A percentile compares a stretch with the other conserved stretches of the same genome.
Conservation (phyloP, 92 coral and sea anemone species). For the Paramuricea clavata region DNA sequence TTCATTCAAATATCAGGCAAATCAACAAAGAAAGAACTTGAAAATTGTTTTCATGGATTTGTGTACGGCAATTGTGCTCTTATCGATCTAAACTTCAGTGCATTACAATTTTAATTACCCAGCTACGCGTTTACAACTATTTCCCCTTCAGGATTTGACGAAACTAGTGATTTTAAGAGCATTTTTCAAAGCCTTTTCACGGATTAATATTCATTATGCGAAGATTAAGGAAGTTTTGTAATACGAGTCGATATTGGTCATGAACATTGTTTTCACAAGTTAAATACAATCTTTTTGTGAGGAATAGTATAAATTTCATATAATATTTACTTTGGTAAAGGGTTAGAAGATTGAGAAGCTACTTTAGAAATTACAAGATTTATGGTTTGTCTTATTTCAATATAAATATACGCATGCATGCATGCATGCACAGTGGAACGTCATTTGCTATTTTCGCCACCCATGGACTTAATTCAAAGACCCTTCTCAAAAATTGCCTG, state of each 20-base stretch:
- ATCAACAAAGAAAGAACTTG: conserved; percentile 49
- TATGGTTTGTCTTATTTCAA: background rate
- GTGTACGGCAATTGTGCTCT: conserved; percentile 13
- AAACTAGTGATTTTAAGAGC: background rate
- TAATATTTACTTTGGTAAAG: background rate
- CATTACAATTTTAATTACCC: conserved; percentile 23
- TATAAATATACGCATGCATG: background rate
- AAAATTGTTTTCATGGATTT: conserved; percentile 47
- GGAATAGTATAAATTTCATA: background rate
- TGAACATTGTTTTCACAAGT: background rate
- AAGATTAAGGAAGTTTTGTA: background rate
- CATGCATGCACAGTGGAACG: background rate
- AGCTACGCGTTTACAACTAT: background rate
- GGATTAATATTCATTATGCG: background rate
- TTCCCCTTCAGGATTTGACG: background rate
- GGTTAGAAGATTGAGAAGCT: background rate
- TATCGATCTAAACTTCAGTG: conserved; percentile 14
- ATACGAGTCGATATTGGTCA: background rate
- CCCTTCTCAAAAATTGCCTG: background rate
- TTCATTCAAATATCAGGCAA: conserved; percentile 35
- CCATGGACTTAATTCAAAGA: background rate
- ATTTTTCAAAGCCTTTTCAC: background rate
- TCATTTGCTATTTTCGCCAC: conserved; percentile 26
- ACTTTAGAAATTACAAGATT: background rate
- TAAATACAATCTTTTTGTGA: background rate